These are phyloP conservation scores for Agraylea sexmaculata DNA, from an alignment of 1,140 invertebrate species.

Conservation along the genomic window DNA sequence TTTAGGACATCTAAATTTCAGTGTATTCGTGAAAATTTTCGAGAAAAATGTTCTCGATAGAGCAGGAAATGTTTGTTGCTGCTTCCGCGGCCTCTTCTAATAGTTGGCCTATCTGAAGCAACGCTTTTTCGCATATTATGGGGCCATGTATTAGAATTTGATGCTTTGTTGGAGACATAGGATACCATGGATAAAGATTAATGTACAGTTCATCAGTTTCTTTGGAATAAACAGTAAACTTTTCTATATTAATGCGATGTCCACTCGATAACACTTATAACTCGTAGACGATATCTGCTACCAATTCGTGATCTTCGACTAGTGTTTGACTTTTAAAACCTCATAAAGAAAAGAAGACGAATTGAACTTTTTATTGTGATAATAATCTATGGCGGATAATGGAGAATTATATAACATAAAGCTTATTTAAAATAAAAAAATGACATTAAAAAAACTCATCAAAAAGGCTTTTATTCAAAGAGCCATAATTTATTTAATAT, in stretches of 20 bases:
- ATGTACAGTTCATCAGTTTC: constrained; percentile 24
- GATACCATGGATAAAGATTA: constrained; percentile 24
- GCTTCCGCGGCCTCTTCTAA: too few relatives aligned
- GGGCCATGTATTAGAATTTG: constrained; percentile 26
- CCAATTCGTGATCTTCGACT: constrained; percentile 16
- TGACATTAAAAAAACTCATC: too few relatives aligned
- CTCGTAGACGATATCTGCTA: constrained; percentile 22
- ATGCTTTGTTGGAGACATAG: constrained; percentile 27
- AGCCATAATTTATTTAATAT: too few relatives aligned
- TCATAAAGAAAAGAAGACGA: too few relatives aligned
- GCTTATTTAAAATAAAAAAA: too few relatives aligned
- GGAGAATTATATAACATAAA: too few relatives aligned
- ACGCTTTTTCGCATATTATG: constrained; percentile 20
- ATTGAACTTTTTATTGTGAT: too few relatives aligned
- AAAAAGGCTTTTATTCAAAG: too few relatives aligned
- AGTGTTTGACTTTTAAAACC: too few relatives aligned
- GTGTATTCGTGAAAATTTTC: constrained; percentile 19
- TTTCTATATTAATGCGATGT: constrained; percentile 20
- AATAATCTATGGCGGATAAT: too few relatives aligned
- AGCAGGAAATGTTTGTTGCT: constrained; percentile 23
- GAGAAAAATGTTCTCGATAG: constrained; percentile 17
- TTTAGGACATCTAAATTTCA: constrained; percentile 22
- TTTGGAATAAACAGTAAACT: constrained; percentile 18
- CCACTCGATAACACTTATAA: constrained; percentile 22
- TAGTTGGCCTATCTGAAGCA: constrained; percentile 21